Evolutionary conservation across 2,888 invertebrate species (phyloP), one percentile per base, ranked within the genome.

Genomic region (Beris chalybata): DNA sequence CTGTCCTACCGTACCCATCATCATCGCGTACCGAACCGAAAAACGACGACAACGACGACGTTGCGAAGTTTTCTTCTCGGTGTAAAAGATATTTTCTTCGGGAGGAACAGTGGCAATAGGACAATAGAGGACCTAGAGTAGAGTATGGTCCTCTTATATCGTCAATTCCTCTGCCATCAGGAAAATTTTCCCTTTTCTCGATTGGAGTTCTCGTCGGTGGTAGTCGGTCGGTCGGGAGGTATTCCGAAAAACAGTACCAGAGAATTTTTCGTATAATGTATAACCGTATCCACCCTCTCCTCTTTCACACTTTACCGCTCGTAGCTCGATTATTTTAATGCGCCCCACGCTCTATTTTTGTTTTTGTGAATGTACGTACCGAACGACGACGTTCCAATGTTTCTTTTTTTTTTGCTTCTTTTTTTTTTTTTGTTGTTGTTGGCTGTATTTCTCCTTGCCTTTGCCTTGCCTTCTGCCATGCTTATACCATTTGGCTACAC

Each of bases 201-300:
- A 67, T 68, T 65, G 67, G 67, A 67, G 66, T 65, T 64, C 65
- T 67, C 65, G 66, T 67, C 68, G 67, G n/a, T n/a, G n/a, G n/a
- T n/a, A n/a, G n/a, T n/a, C n/a, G n/a, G n/a, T n/a, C n/a, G n/a
- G n/a, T 66, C 65, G 68, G 67, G 68, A 67, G 68, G 70, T 67
- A 67, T 68, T 70, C 70, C 64, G 63, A 65, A 70, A 69, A 69
- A 69, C 69, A 64, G 69, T 67, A 70, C 66, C 69, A 59, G 68
- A 69, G 67, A 22, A 22, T 22, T 54, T n/a, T 58, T 64, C 59
- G 50, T 58, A 44, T 50, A 63, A 65, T 70, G 68, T 64, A 65
- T 67, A 65, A 67, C 69, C 69, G 64, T 67, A 59, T 65, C 68
- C 29, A 59, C 50, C 65, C 66, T 63, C 65, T 53, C 53, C 59